These are phyloP conservation scores for Drosophila diplacantha DNA, from an alignment of 2,888 invertebrate species.

Conservation along the genomic window DNA sequence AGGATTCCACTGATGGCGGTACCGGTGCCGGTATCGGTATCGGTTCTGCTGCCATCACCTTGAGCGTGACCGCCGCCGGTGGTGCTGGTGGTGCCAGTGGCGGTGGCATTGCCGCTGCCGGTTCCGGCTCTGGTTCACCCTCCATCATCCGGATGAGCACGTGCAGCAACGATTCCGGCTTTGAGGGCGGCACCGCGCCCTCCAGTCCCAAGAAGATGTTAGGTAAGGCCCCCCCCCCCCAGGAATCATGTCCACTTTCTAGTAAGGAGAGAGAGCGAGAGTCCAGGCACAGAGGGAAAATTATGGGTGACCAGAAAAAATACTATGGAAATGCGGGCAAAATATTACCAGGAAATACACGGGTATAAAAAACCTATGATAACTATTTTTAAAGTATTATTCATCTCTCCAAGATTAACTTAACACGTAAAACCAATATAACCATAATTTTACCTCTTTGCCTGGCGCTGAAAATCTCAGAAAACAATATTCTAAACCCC, in stretches of 20 bases:
- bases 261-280: too few species aligned
- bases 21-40: conserved; percentile 34
- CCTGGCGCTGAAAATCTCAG: not conserved
- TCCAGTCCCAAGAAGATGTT: conserved; percentile 82
- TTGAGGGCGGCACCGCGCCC: conserved; percentile 84
- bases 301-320: not conserved
- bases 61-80: not conserved
- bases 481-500: conserved; percentile 3
- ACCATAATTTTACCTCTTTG: conserved; percentile 14
- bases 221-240: conserved; percentile 70
- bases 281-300: conserved; percentile 1
- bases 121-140: conserved; percentile 57
- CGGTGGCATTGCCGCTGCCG: conserved; percentile 16
- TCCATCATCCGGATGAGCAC: conserved; percentile 81
- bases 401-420: not conserved
- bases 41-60: not conserved
- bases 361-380: too few species aligned
- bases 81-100: not conserved
- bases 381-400: not conserved
- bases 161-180: conserved; percentile 90
- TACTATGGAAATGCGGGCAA: not conserved
- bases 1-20: conserved; percentile 38
- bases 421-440: not conserved
- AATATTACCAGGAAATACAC: not conserved
- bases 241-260: too few species aligned